Evolutionary conservation across 2,797 vertebrate species (phyloP), one percentile per base, ranked within the genome.

Genomic region (Anisognathus igniventris): DNA sequence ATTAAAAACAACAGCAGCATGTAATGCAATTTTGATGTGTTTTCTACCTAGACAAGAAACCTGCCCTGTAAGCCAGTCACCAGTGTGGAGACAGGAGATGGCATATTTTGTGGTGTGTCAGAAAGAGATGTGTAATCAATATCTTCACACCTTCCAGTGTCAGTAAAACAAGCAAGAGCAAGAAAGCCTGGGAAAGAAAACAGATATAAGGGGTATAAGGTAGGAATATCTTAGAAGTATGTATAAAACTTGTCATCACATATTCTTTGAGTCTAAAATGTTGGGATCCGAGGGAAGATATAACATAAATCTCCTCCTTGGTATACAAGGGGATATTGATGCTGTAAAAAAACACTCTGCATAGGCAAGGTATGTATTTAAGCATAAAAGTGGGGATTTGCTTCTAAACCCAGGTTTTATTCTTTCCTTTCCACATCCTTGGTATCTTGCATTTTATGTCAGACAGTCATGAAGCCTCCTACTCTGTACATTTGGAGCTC

Each of bases 41-140:
- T 77, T 92, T 91, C 68, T 92, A 89, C 37, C 42, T 64, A 70
- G 85, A 94, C 56, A 92, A 96, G 92, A 93, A 82, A 68, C 47
- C 92, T 96, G 94, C 79, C 83, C 68, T 9, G 37, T 48, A 57
- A 94, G 48, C n/a, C 61, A 79, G 77, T 93, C 81, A 76, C 82
- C 61, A 44, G 47, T 30, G 74, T 67, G 95, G 92, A 95, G 85
- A 77, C 6, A 31, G 77, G 83, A 77, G 74, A 70, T 24, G 51
- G 54, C 74, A 45, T 72, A 57, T 93, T 96, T 94, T 8, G 37
- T 4, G 23, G 67, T 47, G 54, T 61, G 66, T 88, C 91, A 86
- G 67, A 80, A 78, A 95, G 79, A 88, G 81, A 54, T 54, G 28
- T 37, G 40, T 91, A 93, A 96, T 96, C 90, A 95, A 76, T 94